phyloP scores from a whole-genome alignment of 1,140 invertebrate species.

The Aphelinus atriplicis region DNA sequence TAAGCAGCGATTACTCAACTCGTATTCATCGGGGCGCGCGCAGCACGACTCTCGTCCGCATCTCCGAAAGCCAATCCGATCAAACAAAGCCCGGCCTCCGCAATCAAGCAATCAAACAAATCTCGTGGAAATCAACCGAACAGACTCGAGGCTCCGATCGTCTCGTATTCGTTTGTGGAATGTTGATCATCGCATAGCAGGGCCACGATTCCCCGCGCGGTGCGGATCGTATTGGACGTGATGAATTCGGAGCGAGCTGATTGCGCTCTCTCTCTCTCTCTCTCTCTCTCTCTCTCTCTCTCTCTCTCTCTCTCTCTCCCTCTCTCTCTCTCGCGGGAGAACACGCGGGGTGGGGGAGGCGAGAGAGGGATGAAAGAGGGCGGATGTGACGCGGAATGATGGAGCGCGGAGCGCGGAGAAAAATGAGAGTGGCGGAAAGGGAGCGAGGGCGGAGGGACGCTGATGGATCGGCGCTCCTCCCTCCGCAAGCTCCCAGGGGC shows the following conservation, averaged over 20 bases:
- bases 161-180: not conserved
- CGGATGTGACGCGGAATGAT: slow-evolving; percentile 68
- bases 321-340: not conserved
- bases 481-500: slow-evolving; percentile 54
- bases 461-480: slow-evolving; percentile 66
- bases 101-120: slow-evolving; percentile 3
- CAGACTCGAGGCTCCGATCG: slow-evolving; percentile 5
- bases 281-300: slow-evolving; percentile 15
- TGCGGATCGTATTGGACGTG: slow-evolving; percentile 49
- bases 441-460: slow-evolving; percentile 65
- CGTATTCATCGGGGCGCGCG: no score
- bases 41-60: no score
- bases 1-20: not conserved
- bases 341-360: slow-evolving; percentile 36
- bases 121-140: not conserved
- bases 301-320: slow-evolving; percentile 3
- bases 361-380: slow-evolving; percentile 64
- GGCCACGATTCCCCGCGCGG: slow-evolving; percentile 14
- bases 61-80: not conserved
- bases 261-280: slow-evolving; percentile 10
- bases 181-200: not conserved
- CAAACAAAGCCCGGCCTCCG: not conserved
- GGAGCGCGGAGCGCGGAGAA: slow-evolving; percentile 66
- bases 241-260: slow-evolving; percentile 63
- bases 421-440: slow-evolving; percentile 67